phyloP scores from a whole-genome alignment of 2,888 invertebrate species.

The Aphodius granarius region DNA sequence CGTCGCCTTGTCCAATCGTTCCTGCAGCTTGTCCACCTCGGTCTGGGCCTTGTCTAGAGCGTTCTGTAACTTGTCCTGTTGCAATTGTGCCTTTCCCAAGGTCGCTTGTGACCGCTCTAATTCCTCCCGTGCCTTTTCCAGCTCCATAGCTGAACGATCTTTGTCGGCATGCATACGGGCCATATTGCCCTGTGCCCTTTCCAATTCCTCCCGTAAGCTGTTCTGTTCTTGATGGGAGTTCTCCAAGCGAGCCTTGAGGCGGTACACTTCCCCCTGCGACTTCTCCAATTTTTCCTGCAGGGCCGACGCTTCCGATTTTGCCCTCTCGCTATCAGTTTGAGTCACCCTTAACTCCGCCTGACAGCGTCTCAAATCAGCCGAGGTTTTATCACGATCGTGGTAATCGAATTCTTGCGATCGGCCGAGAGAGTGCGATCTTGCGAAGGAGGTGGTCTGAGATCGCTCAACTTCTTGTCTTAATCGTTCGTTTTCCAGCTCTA shows the following conservation, averaged over 20 bases:
- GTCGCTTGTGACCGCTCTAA: slow-evolving; percentile 87
- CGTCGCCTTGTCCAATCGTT: slow-evolving; percentile 80
- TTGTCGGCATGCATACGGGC: slow-evolving; percentile 86
- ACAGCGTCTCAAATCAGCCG: slow-evolving; percentile 82
- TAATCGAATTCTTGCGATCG: slow-evolving; percentile 52
- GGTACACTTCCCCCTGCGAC: slow-evolving; percentile 92
- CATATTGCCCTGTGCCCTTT: slow-evolving; percentile 80
- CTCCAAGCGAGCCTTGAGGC: slow-evolving; percentile 90
- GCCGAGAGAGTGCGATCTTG: slow-evolving; percentile 74
- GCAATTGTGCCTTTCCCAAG: slow-evolving; percentile 86
- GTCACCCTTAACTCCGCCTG: slow-evolving; percentile 90
- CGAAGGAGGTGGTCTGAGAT: slow-evolving; percentile 81
- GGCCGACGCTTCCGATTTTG: slow-evolving; percentile 78
- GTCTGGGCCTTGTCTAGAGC: slow-evolving; percentile 87
- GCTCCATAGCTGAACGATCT: slow-evolving; percentile 80
- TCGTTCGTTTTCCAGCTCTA: slow-evolving; percentile 89
- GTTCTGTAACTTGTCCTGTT: slow-evolving; percentile 89
- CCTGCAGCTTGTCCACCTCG: slow-evolving; percentile 87
- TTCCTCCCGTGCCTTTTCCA: slow-evolving; percentile 87
- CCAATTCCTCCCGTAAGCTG: slow-evolving; percentile 89
- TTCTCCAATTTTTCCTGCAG: slow-evolving; percentile 92
- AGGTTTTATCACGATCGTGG: slow-evolving; percentile 59
- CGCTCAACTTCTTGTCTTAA: slow-evolving; percentile 68
- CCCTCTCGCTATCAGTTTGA: slow-evolving; percentile 87
- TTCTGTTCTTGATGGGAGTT: slow-evolving; percentile 95